A percentile compares a stretch with the other conserved stretches of the same genome.
Evolutionary conservation across 1,140 invertebrate genomes (phyloP).

Genomic region (Cyclargus thomasi): DNA sequence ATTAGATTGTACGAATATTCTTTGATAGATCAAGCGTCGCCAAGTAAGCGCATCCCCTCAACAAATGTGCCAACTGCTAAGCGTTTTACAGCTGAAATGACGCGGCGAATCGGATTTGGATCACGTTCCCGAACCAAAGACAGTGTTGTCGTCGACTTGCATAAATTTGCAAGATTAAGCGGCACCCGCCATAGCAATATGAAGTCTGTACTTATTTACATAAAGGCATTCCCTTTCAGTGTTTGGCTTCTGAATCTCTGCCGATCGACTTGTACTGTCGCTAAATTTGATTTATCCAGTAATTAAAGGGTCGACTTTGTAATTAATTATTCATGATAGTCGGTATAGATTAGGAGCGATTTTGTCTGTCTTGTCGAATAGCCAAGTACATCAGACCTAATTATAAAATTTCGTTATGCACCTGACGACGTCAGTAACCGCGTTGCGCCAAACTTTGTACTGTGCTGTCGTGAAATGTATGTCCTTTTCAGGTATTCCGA

Average conservation of each 20-base stretch:
- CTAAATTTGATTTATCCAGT: background rate
- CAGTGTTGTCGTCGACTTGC: constrained; percentile 62
- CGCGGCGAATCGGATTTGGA: constrained; percentile 65
- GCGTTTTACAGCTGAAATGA: constrained; percentile 63
- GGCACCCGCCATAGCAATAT: constrained; percentile 35
- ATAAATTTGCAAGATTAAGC: constrained; percentile 70
- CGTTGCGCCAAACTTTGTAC: no score
- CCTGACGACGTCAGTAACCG: no score
- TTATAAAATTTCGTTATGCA: no score
- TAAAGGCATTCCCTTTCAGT: constrained; percentile 49
- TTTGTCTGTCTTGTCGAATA: no score
- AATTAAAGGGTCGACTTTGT: no score
- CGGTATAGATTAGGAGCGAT: no score
- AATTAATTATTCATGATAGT: no score
- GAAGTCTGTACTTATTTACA: constrained; percentile 51
- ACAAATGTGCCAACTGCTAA: constrained; percentile 64
- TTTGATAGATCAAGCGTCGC: no score
- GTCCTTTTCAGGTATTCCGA: no score
- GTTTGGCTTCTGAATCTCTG: constrained; percentile 16
- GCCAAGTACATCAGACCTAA: no score
- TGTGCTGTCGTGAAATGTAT: no score
- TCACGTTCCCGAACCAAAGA: constrained; percentile 62
- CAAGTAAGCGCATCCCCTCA: constrained; percentile 25
- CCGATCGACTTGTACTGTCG: background rate
- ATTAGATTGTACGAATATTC: no score